These are phyloP conservation scores for Phalacrocorax brasilianus DNA, from an alignment of 2,113 vertebrate species.

Conservation along the genomic window DNA sequence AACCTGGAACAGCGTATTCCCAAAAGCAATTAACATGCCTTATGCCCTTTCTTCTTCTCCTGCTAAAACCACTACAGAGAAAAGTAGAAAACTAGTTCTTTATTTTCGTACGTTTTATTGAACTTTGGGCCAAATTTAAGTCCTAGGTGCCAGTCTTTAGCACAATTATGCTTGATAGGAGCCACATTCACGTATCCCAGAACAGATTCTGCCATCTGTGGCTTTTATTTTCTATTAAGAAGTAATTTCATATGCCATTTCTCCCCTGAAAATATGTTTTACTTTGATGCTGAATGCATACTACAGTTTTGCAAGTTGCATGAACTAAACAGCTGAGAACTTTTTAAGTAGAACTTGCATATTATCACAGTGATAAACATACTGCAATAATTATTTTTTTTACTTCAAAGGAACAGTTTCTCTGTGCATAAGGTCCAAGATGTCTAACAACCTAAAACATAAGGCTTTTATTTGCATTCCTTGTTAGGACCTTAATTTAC, in stretches of 20 bases:
- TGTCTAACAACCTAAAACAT: background rate
- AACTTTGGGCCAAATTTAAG: background rate
- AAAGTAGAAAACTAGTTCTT: background rate
- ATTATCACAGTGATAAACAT: background rate
- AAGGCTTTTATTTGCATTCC: background rate
- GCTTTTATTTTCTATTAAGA: background rate
- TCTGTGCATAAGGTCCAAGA: background rate
- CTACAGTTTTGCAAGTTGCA: background rate
- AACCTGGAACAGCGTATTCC: background rate
- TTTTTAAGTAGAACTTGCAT: background rate
- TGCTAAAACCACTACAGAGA: background rate
- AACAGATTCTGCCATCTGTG: background rate
- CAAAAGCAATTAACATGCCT: slow-evolving; percentile 32
- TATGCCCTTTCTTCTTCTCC: background rate
- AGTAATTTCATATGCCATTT: background rate
- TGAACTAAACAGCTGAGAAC: background rate
- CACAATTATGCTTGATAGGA: background rate
- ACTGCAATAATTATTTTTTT: background rate
- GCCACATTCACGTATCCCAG: background rate
- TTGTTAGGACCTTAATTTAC: background rate
- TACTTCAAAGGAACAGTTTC: background rate
- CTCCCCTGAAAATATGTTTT: background rate
- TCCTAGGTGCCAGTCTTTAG: background rate
- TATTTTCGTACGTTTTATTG: background rate
- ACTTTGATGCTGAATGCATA: background rate